Evolutionary conservation across 2,113 vertebrate species (phyloP).

Genomic region (Hemibagrus wyckioides): DNA sequence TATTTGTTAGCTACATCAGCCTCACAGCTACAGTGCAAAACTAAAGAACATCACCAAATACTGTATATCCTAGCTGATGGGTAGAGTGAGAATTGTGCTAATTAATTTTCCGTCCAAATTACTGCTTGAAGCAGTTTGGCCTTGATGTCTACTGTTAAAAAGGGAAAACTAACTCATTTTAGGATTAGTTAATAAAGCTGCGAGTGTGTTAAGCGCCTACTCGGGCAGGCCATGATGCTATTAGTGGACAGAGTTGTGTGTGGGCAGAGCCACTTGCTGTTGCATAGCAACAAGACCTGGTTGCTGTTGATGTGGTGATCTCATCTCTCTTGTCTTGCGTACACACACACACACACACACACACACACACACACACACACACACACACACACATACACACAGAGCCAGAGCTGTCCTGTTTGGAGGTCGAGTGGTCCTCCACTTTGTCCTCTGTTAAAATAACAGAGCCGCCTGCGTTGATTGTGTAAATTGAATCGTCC

Average conservation of each 20-base stretch:
- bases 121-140: conserved; percentile 11
- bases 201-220: conserved; percentile 63
- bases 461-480: conserved; percentile 69
- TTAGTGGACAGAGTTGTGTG: conserved; percentile 59
- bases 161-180: conserved; percentile 53
- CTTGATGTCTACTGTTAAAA: conserved; percentile 10
- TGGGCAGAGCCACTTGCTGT: conserved; percentile 56
- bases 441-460: conserved; percentile 70
- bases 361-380: conserved; percentile 45
- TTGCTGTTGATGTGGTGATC: conserved; percentile 62
- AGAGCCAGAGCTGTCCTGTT: conserved; percentile 59
- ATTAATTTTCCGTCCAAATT: neutral
- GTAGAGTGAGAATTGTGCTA: neutral
- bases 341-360: conserved; percentile 14
- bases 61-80: neutral
- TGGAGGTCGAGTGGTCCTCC: conserved; percentile 72
- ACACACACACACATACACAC: conserved; percentile 51
- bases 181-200: conserved; percentile 40
- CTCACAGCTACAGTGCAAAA: neutral
- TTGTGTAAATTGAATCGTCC: conserved; percentile 61
- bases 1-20: neutral
- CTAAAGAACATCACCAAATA: neutral
- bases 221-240: conserved; percentile 60
- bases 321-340: conserved; percentile 41
- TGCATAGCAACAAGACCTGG: conserved; percentile 65